A percentile compares a stretch with the other conserved stretches of the same genome.
These are phyloP conservation scores for Cyclargus thomasi DNA, from an alignment of 1,140 invertebrate genomes.

Conservation along the genomic window DNA sequence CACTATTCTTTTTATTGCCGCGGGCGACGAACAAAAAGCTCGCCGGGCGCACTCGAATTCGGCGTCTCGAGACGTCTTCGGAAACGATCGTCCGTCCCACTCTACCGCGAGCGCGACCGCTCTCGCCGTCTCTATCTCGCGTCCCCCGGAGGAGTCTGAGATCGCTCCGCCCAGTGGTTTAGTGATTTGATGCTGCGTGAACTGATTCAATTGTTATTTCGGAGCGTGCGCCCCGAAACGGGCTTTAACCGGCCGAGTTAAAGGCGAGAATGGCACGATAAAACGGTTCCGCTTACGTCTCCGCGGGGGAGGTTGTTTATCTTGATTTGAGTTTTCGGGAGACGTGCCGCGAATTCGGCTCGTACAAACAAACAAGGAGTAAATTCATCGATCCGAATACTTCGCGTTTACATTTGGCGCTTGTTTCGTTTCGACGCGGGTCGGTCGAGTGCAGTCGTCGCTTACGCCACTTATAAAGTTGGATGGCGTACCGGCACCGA, in stretches of 20 bases:
- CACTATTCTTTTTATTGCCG: conserved; percentile 69
- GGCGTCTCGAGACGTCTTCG: conserved; percentile 52
- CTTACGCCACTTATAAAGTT: conserved; percentile 69
- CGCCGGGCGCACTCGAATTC: conserved; percentile 55
- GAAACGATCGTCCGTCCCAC: conserved; percentile 50
- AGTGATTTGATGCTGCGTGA: conserved; percentile 75
- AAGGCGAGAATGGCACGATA: conserved; percentile 67
- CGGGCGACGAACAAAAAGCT: conserved; percentile 67
- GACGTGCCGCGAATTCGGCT: conserved; percentile 73
- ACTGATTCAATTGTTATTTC: conserved; percentile 73
- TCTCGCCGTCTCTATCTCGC: conserved; percentile 54
- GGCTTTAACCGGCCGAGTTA: conserved; percentile 57
- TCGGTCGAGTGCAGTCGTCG: conserved; percentile 60
- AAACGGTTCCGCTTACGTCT: conserved; percentile 64
- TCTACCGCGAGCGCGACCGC: conserved; percentile 37
- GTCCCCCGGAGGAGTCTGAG: conserved; percentile 64
- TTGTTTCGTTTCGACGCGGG: conserved; percentile 43
- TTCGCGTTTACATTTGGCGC: conserved; percentile 47
- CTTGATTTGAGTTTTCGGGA: conserved; percentile 69
- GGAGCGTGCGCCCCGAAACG: conserved; percentile 48
- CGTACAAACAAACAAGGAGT: conserved; percentile 68
- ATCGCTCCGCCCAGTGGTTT: conserved; percentile 73
- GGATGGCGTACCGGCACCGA: conserved; percentile 52
- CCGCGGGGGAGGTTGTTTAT: conserved; percentile 66
- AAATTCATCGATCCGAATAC: conserved; percentile 61